Base-by-base conservation (phyloP, 2,113 vertebrate genomes). In the Sinocyclocheilus anshuiensis region DNA sequence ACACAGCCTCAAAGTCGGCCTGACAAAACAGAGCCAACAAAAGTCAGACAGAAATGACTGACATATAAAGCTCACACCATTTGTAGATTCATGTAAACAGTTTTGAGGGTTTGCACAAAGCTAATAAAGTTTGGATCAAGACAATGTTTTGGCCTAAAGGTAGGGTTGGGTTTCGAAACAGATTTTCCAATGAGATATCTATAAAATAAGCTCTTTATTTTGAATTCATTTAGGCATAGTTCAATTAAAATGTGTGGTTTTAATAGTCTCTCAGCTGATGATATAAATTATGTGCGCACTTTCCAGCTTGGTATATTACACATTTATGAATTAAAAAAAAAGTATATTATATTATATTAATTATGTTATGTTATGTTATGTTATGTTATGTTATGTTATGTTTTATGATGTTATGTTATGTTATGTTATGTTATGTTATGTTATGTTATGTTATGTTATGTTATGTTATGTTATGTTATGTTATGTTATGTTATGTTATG, bases 1-100 rank as follows among this genome's bases (percentile, higher is more conserved):
- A 83, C 10, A 72, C 11, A 83, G 81, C 65, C 65, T 50, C 65
- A 36, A 42, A 81, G 45, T n/a, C 65, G 67, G 11, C 48, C 63
- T 6, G 24, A 72, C 65, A 33, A 18, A 69, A 26, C 26, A 72
- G 24, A 72, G 67, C 65, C 65, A 83, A 83, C 26, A 36, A n/a
- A 50, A 83, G 48, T 83, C 81, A 83, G 81, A 83, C 81, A 69
- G 65, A 83, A 83, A 72, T 83, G 81, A 83, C 65, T n/a, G 81
- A 83, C 65, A 39, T 36, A 55, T 72, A 18, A 81, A 29, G 61
- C 36, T 81, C 16, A 67, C n/a, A 29, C 42, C 42, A 67, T 81
- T 67, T 67, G 67, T 81, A 65, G 36, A 45, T 65, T 81, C 8
- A 45, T 67, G 61, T 26, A 79, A 79, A 79, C 77, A 61, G 79